phyloP scores from a whole-genome alignment of 1,140 invertebrate genomes.

The Lordiphosa stackelbergi region DNA sequence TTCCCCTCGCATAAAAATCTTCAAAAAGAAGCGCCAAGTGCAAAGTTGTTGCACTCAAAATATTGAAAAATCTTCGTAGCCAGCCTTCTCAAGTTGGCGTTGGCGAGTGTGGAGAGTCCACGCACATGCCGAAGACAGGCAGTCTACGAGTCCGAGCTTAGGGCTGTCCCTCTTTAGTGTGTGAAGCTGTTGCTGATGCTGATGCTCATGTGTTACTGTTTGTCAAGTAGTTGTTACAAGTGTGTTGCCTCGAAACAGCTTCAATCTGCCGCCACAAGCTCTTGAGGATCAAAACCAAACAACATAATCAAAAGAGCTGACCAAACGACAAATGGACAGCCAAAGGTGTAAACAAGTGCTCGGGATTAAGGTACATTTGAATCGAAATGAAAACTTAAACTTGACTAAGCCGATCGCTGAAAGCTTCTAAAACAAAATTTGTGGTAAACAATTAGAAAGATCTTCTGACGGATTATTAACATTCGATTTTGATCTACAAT shows the following conservation, averaged over 20 bases:
- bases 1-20: conserved; percentile 48
- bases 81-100: conserved; percentile 47
- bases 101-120: conserved; percentile 25
- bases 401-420: no score
- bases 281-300: conserved; percentile 43
- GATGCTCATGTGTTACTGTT: conserved; percentile 34
- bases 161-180: conserved; percentile 46
- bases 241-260: no score
- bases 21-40: conserved; percentile 75
- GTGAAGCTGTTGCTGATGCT: conserved; percentile 6
- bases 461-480: no score
- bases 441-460: no score
- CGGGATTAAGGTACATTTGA: no score
- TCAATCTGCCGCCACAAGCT: conserved; percentile 45
- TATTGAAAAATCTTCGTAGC: conserved; percentile 39
- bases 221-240: conserved; percentile 43
- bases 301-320: conserved; percentile 59
- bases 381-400: no score
- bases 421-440: no score
- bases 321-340: conserved; percentile 7
- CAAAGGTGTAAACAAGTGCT: conserved; percentile 47
- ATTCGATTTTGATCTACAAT: no score
- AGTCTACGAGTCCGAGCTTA: conserved; percentile 51
- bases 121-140: conserved; percentile 56
- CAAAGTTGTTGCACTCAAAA: conserved; percentile 66